Evolutionary conservation across 1,140 invertebrate species (phyloP), one percentile per base, ranked within the genome.

Genomic region (Steinernema khuongi): DNA sequence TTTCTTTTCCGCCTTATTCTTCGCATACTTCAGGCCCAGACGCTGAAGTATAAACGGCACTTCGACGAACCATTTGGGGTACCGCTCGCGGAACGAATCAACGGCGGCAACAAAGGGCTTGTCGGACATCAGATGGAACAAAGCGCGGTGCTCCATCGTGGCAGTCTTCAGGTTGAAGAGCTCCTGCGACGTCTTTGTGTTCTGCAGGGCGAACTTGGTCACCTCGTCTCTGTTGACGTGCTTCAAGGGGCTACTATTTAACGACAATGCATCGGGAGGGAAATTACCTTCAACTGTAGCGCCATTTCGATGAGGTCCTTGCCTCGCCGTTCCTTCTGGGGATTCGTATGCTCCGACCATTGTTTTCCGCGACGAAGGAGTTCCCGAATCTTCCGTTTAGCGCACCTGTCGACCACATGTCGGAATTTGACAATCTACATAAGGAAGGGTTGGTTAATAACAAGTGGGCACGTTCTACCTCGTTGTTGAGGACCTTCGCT

Each of bases 61-160:
- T 36, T 69, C 68, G 30, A 69, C 22, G 28, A 41, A 41, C 68
- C 68, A 69, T 69, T 69, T 2, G 28, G 68, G 68, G 33, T 69
- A 69, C 14, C 33, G 30, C 22, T 69, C 68, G 18, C 68, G 68
- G 68, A 69, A 69, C 7, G 30, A 32, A 30, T 69, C 68, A 11
- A 69, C 68, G 18, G 30, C 33, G 29, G 30, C 33, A n/a, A 69
- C 22, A n/a, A 69, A 69, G 33, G 68, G 68, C 30, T 69, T 69
- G 19, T 60, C 50, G 11, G 50, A 14, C 11, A 60, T 11, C 11
- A 60, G 7, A 22, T 60, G 50, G 50, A 60, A 60, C 50, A 60
- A 26, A 22, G 68, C 68, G 26, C 41, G 31, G 4, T 69, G 7
- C 68, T 32, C 19, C 11, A 69, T 7, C 4, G 68, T 69, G 4